These are phyloP conservation scores for Eriosoma lanigerum DNA, from an alignment of 1,140 invertebrate species.

Conservation along the genomic window DNA sequence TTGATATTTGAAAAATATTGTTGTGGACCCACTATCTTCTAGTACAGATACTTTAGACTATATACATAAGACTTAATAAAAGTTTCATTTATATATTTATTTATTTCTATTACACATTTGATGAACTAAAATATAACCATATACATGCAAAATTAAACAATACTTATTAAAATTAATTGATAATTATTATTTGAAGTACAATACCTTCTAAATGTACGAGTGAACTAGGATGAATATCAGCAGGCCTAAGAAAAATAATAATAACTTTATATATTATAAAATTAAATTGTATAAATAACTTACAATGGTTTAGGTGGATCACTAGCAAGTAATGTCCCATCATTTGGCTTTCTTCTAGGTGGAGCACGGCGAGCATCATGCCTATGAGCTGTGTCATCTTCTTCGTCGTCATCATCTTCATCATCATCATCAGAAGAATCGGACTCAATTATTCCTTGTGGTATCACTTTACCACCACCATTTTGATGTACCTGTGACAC, in stretches of 20 bases:
- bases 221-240: slow-evolving; percentile 38
- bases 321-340: slow-evolving; percentile 91
- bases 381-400: slow-evolving; percentile 55
- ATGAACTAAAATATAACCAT: background rate
- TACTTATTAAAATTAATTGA: too few species aligned
- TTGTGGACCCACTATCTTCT: too few species aligned
- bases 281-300: slow-evolving; percentile 60
- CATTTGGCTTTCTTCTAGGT: slow-evolving; percentile 70
- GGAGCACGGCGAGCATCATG: slow-evolving; percentile 62
- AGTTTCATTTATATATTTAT: too few species aligned
- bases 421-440: slow-evolving; percentile 61
- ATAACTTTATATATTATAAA: background rate
- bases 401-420: slow-evolving; percentile 59
- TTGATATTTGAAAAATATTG: too few species aligned
- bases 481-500: slow-evolving; percentile 53
- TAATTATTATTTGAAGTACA: too few species aligned
- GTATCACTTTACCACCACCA: slow-evolving; percentile 53
- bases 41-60: too few species aligned
- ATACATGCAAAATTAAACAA: background rate
- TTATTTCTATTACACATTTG: too few species aligned
- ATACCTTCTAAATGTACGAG: slow-evolving; percentile 48
- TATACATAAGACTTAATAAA: too few species aligned
- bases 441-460: slow-evolving; percentile 55
- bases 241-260: slow-evolving; percentile 29
- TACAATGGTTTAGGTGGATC: slow-evolving; percentile 95